Conservation (phyloP, 2,113 vertebrate genomes). For the Epinephelus cyanopodus region DNA sequence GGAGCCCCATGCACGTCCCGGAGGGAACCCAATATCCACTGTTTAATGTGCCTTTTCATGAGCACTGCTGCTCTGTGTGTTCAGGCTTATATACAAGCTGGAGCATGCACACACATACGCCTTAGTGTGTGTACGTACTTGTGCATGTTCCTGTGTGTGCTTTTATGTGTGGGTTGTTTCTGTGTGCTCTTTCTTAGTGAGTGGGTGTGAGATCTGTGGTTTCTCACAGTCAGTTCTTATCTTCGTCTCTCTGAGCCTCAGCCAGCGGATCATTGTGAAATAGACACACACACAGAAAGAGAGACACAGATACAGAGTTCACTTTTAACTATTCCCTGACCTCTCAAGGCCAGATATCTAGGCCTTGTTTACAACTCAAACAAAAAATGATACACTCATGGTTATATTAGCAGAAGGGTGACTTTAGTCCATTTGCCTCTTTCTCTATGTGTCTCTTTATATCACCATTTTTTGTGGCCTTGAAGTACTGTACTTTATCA, state of each 20-base stretch:
- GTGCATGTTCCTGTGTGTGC: conserved; percentile 11
- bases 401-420: conserved; percentile 43
- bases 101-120: conserved; percentile 9
- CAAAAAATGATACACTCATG: conserved; percentile 63
- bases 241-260: conserved; percentile 73
- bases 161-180: conserved; percentile 3
- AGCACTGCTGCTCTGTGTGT: conserved; percentile 3
- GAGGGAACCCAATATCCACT: conserved; percentile 37
- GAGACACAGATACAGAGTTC: conserved; percentile 63
- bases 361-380: conserved; percentile 77
- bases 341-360: conserved; percentile 72
- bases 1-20: conserved; percentile 18
- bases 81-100: conserved; percentile 30
- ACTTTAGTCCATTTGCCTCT: conserved; percentile 17
- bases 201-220: conserved; percentile 82
- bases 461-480: not conserved
- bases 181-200: conserved; percentile 52
- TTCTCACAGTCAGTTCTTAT: conserved; percentile 83
- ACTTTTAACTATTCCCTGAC: conserved; percentile 72
- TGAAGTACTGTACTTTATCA: conserved; percentile 16
- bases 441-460: not conserved
- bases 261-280: conserved; percentile 80
- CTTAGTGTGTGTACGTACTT: conserved; percentile 14
- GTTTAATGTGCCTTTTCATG: conserved; percentile 20
- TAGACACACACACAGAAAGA: conserved; percentile 48